Conservation (phyloP, 2,797 vertebrate species). For the Halcyon smyrnensis region DNA sequence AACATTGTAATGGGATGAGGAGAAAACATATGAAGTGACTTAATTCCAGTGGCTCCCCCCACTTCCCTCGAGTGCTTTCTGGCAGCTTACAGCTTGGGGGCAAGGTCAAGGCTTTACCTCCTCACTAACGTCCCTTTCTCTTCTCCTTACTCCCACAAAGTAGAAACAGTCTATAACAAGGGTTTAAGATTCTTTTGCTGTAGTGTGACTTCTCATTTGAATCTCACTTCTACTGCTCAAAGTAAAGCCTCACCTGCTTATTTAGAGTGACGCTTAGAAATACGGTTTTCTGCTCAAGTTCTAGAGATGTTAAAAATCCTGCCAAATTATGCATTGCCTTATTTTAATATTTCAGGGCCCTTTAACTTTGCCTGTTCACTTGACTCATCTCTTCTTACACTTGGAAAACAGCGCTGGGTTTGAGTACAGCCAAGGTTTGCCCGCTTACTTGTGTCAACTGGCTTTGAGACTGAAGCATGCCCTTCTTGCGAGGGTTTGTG, state of each 20-base stretch:
- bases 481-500: constrained; percentile 5
- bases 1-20: neutral
- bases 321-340: neutral
- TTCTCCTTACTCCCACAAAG: neutral
- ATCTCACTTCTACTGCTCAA: neutral
- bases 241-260: neutral
- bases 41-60: neutral
- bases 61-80: neutral
- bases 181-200: neutral
- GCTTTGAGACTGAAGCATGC: neutral
- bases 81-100: neutral
- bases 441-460: neutral
- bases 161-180: neutral
- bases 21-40: neutral
- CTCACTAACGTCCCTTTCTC: neutral
- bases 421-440: neutral
- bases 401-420: neutral
- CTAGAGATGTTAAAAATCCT: neutral
- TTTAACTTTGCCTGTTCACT: neutral
- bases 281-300: neutral
- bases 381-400: neutral
- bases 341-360: neutral
- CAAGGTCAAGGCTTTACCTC: neutral
- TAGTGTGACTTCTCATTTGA: neutral
- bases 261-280: neutral